Conservation (phyloP, 2,113 vertebrate species). For the Onychostruthus taczanowskii region DNA sequence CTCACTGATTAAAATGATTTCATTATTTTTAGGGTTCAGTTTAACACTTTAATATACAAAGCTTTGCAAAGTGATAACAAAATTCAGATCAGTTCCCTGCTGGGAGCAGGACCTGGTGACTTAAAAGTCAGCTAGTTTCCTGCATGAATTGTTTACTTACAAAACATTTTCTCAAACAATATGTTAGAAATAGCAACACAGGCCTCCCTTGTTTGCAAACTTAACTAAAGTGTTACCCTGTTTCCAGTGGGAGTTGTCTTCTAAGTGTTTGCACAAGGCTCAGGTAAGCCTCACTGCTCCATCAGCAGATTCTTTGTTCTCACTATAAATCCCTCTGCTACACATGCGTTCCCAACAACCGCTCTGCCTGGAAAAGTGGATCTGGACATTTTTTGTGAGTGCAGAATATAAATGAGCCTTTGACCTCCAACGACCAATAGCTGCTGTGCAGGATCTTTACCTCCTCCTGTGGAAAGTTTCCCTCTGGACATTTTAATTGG, state of each 20-base stretch:
- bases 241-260: background rate
- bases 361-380: background rate
- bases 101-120: background rate
- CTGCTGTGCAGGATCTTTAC: background rate
- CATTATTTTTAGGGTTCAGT: background rate
- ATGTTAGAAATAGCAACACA: background rate
- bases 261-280: background rate
- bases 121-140: background rate
- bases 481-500: background rate
- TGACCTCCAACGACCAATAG: background rate
- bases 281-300: background rate
- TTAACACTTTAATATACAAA: conserved; percentile 11
- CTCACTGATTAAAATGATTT: conserved; percentile 4
- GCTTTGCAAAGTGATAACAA: background rate
- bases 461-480: background rate
- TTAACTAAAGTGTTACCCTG: background rate
- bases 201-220: background rate
- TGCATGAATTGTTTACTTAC: background rate
- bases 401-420: background rate
- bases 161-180: background rate
- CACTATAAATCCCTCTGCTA: background rate
- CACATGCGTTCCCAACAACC: background rate
- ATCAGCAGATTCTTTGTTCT: background rate
- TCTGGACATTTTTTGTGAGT: background rate
- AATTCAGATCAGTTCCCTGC: background rate